Evolutionary conservation across 2,888 invertebrate species (phyloP), one percentile per base, ranked within the genome.

Genomic region (Isotomurus palustris): DNA sequence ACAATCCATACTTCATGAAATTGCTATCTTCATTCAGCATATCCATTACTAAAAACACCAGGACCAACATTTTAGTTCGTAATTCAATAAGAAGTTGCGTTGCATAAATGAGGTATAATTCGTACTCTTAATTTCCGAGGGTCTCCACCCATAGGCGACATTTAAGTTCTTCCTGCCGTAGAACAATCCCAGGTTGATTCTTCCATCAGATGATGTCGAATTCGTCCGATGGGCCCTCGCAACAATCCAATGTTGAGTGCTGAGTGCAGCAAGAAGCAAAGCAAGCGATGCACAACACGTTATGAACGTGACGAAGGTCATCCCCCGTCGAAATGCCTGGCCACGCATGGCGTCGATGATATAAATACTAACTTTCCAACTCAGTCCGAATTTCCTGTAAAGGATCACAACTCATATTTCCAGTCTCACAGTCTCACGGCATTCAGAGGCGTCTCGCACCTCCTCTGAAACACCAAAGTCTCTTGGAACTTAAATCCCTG

Each of bases 141-240:
- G 80, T 72, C 92, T 83, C 80, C 84, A 83, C 3, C 92, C 93
- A 72, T 89, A 87, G 2, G 87, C 88, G 57, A 83, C 83, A 74
- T 91, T 87, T 32, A 94, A 76, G 69, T 85, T 84, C 74, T 91
- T 90, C 64, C 83, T 84, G 0, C 94, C 94, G 71, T 86, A 84
- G 73, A 94, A 90, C 8, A 95, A 80, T 0, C 94, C 94, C 73
- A 92, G 89, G 73, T 85, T 83, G 59, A 91, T 83, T 66, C 82
- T 79, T 0, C 91, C 91, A 51, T 84, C 84, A 41, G 86, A 85
- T 57, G 83, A 82, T 48, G 80, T 75, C 1, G 84, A 82, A 24
- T 83, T 80, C 1, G 82, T 81, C 67, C 86, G 76, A 68, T 82
- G 80, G 3, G 89, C 89, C 48, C 80, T 80, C 2, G 90, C 87